phyloP scores from a whole-genome alignment of 1,140 invertebrate genomes.

The Euura lappo region DNA sequence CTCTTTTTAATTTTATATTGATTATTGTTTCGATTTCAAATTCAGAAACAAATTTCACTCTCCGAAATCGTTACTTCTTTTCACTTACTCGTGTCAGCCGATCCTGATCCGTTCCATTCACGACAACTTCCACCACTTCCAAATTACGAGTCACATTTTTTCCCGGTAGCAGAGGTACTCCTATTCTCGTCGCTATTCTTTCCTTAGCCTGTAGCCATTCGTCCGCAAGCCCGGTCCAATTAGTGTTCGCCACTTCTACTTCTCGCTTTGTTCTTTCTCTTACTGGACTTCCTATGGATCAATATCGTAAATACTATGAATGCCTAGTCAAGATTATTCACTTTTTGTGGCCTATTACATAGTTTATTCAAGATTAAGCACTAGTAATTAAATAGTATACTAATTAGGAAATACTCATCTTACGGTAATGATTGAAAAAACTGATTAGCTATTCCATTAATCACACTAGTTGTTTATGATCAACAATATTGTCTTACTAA shows the following conservation, averaged over 20 bases:
- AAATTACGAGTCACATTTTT: background rate
- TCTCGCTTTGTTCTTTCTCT: slow-evolving; percentile 24
- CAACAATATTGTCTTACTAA: too few relatives aligned
- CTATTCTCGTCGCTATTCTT: slow-evolving; percentile 22
- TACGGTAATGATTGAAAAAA: too few relatives aligned
- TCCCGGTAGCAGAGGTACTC: slow-evolving; percentile 17
- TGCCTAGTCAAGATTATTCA: slow-evolving; percentile 12
- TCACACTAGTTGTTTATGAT: too few relatives aligned
- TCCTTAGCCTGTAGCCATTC: slow-evolving; percentile 28
- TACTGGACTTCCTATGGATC: slow-evolving; percentile 16
- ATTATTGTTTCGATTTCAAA: too few relatives aligned
- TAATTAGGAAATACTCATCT: too few relatives aligned
- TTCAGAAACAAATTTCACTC: too few relatives aligned
- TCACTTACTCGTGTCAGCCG: slow-evolving; percentile 5
- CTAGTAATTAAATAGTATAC: too few relatives aligned
- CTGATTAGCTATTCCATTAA: too few relatives aligned
- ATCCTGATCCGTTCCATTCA: background rate
- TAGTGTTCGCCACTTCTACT: slow-evolving; percentile 25
- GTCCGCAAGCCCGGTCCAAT: slow-evolving; percentile 31
- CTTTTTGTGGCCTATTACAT: background rate
- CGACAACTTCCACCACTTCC: slow-evolving; percentile 3
- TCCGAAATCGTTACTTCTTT: too few relatives aligned
- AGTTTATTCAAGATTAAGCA: background rate
- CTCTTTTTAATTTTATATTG: background rate
- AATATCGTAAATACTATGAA: slow-evolving; percentile 10